Base-by-base conservation (phyloP, 2,797 vertebrate genomes). In the Oreonectes daqikongensis region DNA sequence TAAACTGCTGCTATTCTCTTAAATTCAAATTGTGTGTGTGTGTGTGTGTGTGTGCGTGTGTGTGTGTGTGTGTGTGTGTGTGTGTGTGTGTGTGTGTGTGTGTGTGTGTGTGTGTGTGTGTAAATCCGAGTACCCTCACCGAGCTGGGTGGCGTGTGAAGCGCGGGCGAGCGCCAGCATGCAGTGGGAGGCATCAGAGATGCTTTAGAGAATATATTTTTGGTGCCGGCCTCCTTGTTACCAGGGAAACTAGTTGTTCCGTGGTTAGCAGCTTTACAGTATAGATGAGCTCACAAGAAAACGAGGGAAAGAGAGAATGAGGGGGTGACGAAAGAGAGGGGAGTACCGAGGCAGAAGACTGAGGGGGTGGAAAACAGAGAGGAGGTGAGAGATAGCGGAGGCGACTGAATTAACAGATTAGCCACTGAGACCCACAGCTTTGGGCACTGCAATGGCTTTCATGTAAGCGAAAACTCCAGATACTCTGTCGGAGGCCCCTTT, bases 191-290 rank as follows among this genome's bases (percentile, higher is more conserved):
- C 72, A 88, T 88, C 83, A 80, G 87, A 89, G 85, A 88, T 87
- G 89, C 88, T 91, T 88, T 88, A 88, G 84, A 85, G 90, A 88
- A 89, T 91, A 89, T 92, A 92, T 93, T 92, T 93, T 91, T 91
- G 90, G 91, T 88, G 83, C 87, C 86, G 91, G 90, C 88, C 91
- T 91, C 80, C 84, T 84, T 88, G 92, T 93, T 93, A 90, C 91
- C 90, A 81, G 91, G 90, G 92, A 87, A 93, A 93, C 91, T 88
- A 86, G 86, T 75, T 86, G 86, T 90, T 90, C 87, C 61, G 76
- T 72, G 76, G 85, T 84, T 82, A 85, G 84, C 79, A 79, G 87
- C 85, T 87, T 89, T 87, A 90, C 86, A 83, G 86, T 88, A 90
- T 77, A 64, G 74, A 83, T 78, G 78, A 88, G 84, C 87, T 82